Evolutionary conservation across 1,140 invertebrate species (phyloP), one percentile per base, ranked within the genome.

Genomic region (Pseudachorutes palmiensis): DNA sequence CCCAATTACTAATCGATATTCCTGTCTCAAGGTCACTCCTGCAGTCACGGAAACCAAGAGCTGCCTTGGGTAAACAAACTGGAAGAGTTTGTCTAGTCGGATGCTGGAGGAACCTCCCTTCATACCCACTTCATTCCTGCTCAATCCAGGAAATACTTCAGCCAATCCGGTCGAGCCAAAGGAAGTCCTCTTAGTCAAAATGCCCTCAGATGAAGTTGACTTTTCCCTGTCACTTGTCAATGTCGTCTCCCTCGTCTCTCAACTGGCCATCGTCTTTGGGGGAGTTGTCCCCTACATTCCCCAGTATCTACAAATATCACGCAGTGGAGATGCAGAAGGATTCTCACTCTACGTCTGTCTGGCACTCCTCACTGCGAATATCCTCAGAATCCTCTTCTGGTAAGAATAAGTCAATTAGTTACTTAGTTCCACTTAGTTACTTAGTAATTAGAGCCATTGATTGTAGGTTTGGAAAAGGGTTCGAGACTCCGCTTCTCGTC

Each of bases 321-420:
- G 83, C 73, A 91, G 89, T 29, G 86, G 92, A 77, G 92, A 97
- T 81, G 87, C 92, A 24, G 92, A 92, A 75, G 97, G 97, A 2
- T 99, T 99, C 81, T 98, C 95, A 0, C 81, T 96, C 2, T 93
- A 94, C 77, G 97, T 99, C 45, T 99, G 97, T 77, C 82, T 99
- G 36, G 89, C 93, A 2, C 83, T 99, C 26, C 82, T 98, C 33
- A 84, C 98, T 76, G 96, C 97, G 45, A 98, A 98, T 77, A 97
- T 92, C 63, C 82, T 99, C 55, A 85, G 97, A 74, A 98, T 99
- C 77, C 82, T 97, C 66, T 99, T 98, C 83, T 99, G 97, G 97
- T 98, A 83, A 84, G 86, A 83, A 69, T 71, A 62, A 67, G n/a
- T 58, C 24, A 26, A 24, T 55, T n/a, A 48, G 26, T 64, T 30